phyloP scores from a whole-genome alignment of 2,113 vertebrate species.

The Pycnonotus jocosus region DNA sequence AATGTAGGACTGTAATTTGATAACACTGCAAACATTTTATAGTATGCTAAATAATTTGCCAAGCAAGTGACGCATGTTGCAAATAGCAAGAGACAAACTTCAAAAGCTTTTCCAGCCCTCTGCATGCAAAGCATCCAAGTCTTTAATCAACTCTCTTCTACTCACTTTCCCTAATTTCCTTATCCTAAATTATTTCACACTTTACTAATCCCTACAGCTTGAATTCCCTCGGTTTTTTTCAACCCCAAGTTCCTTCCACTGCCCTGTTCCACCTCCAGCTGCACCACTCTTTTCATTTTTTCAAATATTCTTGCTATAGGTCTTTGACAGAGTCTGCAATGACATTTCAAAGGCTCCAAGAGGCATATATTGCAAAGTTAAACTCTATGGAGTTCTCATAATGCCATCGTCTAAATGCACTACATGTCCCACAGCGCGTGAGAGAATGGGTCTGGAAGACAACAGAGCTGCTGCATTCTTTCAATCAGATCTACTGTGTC shows the following conservation, averaged over 20 bases:
- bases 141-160: not conserved
- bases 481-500: not conserved
- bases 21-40: not conserved
- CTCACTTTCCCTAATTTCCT: not conserved
- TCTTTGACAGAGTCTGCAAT: not conserved
- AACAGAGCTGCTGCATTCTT: not conserved
- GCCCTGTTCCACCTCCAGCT: not conserved
- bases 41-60: not conserved
- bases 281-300: not conserved
- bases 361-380: not conserved
- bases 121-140: not conserved
- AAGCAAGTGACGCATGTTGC: not conserved
- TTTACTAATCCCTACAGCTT: not conserved
- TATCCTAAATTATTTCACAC: conserved; percentile 3
- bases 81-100: conserved; percentile 26
- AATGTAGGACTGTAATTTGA: not conserved
- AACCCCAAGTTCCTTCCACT: not conserved
- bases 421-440: not conserved
- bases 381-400: not conserved
- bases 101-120: conserved; percentile 2
- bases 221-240: not conserved
- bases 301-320: not conserved
- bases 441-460: not conserved
- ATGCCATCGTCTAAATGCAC: not conserved
- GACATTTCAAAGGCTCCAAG: not conserved